phyloP scores from a whole-genome alignment of 2,797 vertebrate species.

The Chelmon rostratus region DNA sequence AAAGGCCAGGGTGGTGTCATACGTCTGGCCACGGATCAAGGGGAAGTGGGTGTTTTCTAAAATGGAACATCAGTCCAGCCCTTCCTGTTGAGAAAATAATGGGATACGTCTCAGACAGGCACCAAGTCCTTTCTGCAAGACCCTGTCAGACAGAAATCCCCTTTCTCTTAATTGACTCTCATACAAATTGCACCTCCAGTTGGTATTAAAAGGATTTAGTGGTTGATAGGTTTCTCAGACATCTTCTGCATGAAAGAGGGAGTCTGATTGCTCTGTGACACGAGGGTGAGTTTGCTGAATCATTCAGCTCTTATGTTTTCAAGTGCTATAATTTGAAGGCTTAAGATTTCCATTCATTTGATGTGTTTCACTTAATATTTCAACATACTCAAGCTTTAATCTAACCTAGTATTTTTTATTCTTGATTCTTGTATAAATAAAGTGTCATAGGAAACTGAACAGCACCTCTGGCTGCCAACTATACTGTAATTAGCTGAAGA shows the following conservation, averaged over 20 bases:
- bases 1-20: constrained; percentile 73
- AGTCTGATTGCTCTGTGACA: constrained; percentile 54
- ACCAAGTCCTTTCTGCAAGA: constrained; percentile 45
- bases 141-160: constrained; percentile 71
- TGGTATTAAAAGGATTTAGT: constrained; percentile 62
- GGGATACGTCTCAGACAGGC: constrained; percentile 67
- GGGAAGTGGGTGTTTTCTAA: constrained; percentile 84
- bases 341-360: constrained; percentile 40
- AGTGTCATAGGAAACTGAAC: constrained; percentile 24
- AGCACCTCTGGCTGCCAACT: constrained; percentile 51
- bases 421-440: not conserved
- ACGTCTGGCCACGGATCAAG: constrained; percentile 69
- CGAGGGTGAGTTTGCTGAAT: constrained; percentile 69
- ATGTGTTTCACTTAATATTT: constrained; percentile 31
- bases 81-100: constrained; percentile 83
- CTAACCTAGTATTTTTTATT: not conserved
- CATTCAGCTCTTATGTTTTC: constrained; percentile 58
- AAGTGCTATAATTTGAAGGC: constrained; percentile 47
- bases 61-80: constrained; percentile 83
- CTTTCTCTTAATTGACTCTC: constrained; percentile 64
- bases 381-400: not conserved
- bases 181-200: constrained; percentile 50
- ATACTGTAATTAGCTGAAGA: constrained; percentile 68
- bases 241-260: constrained; percentile 50
- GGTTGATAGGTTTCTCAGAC: constrained; percentile 42